phyloP scores from a whole-genome alignment of 2,797 vertebrate species.

The Chelidonichthys spinosus region DNA sequence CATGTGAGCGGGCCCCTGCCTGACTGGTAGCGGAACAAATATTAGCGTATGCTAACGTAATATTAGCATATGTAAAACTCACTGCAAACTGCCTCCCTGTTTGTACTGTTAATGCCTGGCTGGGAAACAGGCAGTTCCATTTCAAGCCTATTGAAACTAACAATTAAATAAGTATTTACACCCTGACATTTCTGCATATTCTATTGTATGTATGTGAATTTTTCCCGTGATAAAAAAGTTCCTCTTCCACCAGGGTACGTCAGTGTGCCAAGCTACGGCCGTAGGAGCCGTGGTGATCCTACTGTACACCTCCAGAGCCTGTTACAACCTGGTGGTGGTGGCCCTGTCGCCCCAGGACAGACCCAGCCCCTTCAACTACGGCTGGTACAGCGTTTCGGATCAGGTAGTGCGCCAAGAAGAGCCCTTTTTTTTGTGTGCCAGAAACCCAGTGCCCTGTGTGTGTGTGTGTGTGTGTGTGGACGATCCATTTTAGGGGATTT shows the following conservation, averaged over 20 bases:
- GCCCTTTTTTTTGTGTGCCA: background rate
- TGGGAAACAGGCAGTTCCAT: no score
- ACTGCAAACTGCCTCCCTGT: no score
- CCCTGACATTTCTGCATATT: no score
- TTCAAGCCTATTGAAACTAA: no score
- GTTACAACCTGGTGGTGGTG: conserved; percentile 95
- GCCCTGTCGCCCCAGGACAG: conserved; percentile 87
- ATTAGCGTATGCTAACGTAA: no score
- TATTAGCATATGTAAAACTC: no score
- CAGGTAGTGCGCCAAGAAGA: conserved; percentile 82
- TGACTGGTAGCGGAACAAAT: no score
- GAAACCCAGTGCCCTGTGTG: background rate
- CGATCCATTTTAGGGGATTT: conserved; percentile 67
- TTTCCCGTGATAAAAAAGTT: conserved; percentile 13
- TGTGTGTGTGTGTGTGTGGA: background rate
- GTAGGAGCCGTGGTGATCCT: conserved; percentile 90
- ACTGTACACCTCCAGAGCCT: conserved; percentile 94
- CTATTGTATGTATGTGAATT: no score
- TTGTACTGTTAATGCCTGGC: no score
- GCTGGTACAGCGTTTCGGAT: conserved; percentile 95
- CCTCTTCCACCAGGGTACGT: conserved; percentile 88
- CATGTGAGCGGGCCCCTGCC: no score
- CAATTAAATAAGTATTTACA: no score
- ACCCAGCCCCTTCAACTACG: conserved; percentile 92
- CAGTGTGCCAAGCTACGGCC: conserved; percentile 92